Base-by-base conservation (phyloP, 2,797 vertebrate species). In the Microctenopoma steveboyesi region DNA sequence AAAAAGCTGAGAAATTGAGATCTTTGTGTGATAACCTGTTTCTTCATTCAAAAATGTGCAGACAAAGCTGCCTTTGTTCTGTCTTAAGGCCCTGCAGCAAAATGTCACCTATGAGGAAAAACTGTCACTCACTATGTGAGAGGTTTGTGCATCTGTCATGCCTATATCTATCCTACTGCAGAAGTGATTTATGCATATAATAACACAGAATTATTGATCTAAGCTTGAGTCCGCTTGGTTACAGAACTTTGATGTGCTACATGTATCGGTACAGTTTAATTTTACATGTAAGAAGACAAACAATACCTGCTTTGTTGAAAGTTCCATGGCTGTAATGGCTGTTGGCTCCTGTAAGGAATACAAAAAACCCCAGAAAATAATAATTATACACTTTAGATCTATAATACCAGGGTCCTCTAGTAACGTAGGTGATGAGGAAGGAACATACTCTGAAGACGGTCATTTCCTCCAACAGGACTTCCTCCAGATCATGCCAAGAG, bases 401-500 rank as follows among this genome's bases (percentile, higher is more conserved):
- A 0, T 5, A 16, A 30, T 66, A 42, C 2, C 16, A 12, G 6
- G 8, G 22, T 18, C 22, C 6, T 28, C 2, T 47, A 7, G 2
- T 12, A 28, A 57, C 45, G 28, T 2, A 45, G 4, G 0, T 48
- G 14, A 57, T 10, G 39, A 28, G 7, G 72, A 43, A 50, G 40
- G 25, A 56, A 89, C 95, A 82, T 94, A 99, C 98, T 93, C 93
- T 94, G 89, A 99, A 98, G 58, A 99, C 97, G 53, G 96, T 95
- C 95, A 99, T 97, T 94, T 99, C 98, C 90, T 99, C 98, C 83
- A 99, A 80, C 52, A 99, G 92, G 70, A 99, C 98, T 92, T 99
- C 98, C 87, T 99, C 98, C 87, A 99, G 92, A 78, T 99, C 97
- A 64, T 98, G 96, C 98, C 98, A 99, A 59, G 96, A 98, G 79